phyloP scores from a whole-genome alignment of 2,113 vertebrate species.

The Canis aureus region DNA sequence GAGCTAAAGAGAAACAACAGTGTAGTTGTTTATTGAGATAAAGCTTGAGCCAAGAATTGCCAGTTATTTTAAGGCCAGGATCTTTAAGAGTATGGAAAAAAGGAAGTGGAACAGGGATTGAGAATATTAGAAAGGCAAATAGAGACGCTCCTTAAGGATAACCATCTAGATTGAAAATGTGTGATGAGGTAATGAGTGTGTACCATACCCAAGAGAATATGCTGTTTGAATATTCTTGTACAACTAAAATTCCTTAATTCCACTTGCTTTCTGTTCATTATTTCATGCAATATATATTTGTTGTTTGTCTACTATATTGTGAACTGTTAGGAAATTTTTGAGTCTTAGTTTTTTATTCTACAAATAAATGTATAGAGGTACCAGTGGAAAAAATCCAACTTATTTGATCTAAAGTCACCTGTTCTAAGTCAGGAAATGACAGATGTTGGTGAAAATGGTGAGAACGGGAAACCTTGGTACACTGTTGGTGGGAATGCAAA shows the following conservation, averaged over 20 bases:
- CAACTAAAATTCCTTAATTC: not conserved
- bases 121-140: slow-evolving; percentile 10
- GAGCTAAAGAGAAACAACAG: not conserved
- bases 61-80: not conserved
- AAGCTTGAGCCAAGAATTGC: not conserved
- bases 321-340: not conserved
- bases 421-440: not conserved
- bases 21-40: not conserved
- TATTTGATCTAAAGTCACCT: not conserved
- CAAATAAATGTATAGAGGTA: not conserved
- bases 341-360: not conserved
- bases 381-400: not conserved
- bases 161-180: slow-evolving; percentile 24
- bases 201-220: not conserved
- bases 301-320: not conserved
- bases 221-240: not conserved
- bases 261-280: not conserved
- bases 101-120: not conserved
- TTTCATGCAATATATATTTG: not conserved
- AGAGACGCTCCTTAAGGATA: not conserved
- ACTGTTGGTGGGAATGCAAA: no score
- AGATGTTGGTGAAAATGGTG: no score
- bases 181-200: not conserved
- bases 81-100: not conserved
- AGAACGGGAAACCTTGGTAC: no score